A percentile compares a stretch with the other conserved stretches of the same genome.
phyloP scores from a whole-genome alignment of 2,888 invertebrate genomes.

The Trachelus iudaicus region DNA sequence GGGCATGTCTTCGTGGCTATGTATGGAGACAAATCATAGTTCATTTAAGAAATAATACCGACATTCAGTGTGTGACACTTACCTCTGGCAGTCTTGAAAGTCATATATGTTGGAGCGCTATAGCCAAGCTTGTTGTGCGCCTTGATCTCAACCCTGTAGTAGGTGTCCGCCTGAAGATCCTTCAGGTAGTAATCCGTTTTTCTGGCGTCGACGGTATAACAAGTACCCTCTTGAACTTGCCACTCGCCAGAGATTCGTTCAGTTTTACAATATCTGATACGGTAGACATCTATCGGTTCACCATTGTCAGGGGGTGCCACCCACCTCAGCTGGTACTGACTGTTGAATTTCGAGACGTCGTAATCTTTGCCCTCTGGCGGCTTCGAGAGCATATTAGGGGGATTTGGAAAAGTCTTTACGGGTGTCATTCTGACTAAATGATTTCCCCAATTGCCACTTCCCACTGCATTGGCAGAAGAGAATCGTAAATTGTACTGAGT shows the following conservation, averaged over 20 bases:
- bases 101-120: constrained; percentile 81
- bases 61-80: constrained; percentile 67
- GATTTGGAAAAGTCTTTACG: constrained; percentile 80
- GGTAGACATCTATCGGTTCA: constrained; percentile 86
- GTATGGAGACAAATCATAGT: background rate
- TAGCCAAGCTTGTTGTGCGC: constrained; percentile 89
- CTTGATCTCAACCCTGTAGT: constrained; percentile 84
- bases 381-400: constrained; percentile 72
- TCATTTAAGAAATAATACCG: background rate
- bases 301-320: constrained; percentile 89
- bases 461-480: constrained; percentile 86
- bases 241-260: constrained; percentile 76
- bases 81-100: constrained; percentile 90
- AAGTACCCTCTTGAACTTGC: constrained; percentile 68
- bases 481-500: constrained; percentile 85
- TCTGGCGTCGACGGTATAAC: constrained; percentile 72
- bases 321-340: constrained; percentile 87
- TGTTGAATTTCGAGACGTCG: constrained; percentile 74
- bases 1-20: background rate
- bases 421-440: constrained; percentile 78
- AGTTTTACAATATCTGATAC: constrained; percentile 83
- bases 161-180: constrained; percentile 79
- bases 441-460: constrained; percentile 80
- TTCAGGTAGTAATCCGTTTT: constrained; percentile 77
- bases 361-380: constrained; percentile 54